Evolutionary conservation across 2,888 invertebrate genomes (phyloP), one percentile per base, ranked within the genome.

Genomic region (Catocala sponsa): DNA sequence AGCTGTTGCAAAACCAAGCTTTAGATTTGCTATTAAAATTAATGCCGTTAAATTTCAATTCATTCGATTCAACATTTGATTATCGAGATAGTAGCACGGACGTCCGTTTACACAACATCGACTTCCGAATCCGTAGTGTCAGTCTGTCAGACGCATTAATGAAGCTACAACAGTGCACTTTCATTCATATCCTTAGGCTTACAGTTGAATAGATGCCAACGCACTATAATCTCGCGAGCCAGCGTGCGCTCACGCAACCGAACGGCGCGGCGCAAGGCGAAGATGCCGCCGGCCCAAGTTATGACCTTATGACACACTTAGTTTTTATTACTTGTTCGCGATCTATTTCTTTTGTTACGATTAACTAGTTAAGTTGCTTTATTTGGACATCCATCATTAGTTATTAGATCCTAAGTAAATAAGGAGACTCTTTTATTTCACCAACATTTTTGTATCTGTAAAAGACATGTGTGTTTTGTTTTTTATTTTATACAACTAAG

Each of bases 151-250:
- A 76, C 75, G 78, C 73, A 78, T 76, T 69, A 75, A 78, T 78
- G 72, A 65, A 69, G 48, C 50, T 43, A 42, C 80, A 77, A 67
- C 76, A 76, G 64, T 86, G 88, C 87, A 88, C 88, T 91, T 88
- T 88, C 88, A 91, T 91, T 89, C 86, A 88, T 66, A 62, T 76
- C 75, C 75, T 78, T 74, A 66, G 62, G 63, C 75, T 78, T 73
- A 64, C 57, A 64, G 64, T 72, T 84, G 81, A 87, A 85, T 85
- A 82, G 83, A 81, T 84, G 88, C 83, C 89, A 91, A 92, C 84
- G 92, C 85, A 90, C 91, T 90, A 70, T 93, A 93, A 93, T 92
- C 92, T 87, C 78, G 73, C 79, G 85, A 86, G 87, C 84, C 88
- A 74, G 65, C 68, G 70, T 59, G 57, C 46, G 81, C 85, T 82